These are phyloP conservation scores for Ptilodon capucinus DNA, from an alignment of 2,888 invertebrate species.

Conservation along the genomic window DNA sequence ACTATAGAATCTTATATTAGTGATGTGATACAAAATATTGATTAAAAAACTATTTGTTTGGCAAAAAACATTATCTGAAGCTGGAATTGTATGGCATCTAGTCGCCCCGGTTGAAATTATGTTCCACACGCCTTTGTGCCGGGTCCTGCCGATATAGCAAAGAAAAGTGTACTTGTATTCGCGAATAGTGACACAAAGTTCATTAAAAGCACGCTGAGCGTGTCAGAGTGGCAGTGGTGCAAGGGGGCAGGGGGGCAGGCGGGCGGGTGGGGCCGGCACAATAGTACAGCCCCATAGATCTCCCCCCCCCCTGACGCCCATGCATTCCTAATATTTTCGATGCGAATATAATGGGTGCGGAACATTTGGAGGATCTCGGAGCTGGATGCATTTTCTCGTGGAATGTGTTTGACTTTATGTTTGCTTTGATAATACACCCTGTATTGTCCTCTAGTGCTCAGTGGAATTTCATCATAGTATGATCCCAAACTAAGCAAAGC, in stretches of 20 bases:
- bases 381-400: no score
- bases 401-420: no score
- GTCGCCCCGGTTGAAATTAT: conserved; percentile 65
- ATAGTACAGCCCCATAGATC: not conserved
- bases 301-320: conserved; percentile 21
- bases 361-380: not conserved
- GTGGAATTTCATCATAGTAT: no score
- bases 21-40: no score
- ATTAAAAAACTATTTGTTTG: no score
- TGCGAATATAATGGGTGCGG: conserved; percentile 48
- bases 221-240: conserved; percentile 72
- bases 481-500: no score
- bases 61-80: no score
- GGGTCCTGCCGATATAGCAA: conserved; percentile 73
- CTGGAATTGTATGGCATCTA: no score
- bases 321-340: conserved; percentile 65
- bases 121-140: conserved; percentile 71
- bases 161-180: conserved; percentile 80
- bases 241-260: conserved; percentile 57
- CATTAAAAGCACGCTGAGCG: conserved; percentile 79
- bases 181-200: conserved; percentile 78
- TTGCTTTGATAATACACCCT: no score
- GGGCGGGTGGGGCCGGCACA: conserved; percentile 26
- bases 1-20: no score
- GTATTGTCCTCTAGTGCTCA: no score